A percentile compares a stretch with the other conserved stretches of the same genome.
phyloP scores from a whole-genome alignment of 2,888 invertebrate genomes.

The Ennomos quercinarius region DNA sequence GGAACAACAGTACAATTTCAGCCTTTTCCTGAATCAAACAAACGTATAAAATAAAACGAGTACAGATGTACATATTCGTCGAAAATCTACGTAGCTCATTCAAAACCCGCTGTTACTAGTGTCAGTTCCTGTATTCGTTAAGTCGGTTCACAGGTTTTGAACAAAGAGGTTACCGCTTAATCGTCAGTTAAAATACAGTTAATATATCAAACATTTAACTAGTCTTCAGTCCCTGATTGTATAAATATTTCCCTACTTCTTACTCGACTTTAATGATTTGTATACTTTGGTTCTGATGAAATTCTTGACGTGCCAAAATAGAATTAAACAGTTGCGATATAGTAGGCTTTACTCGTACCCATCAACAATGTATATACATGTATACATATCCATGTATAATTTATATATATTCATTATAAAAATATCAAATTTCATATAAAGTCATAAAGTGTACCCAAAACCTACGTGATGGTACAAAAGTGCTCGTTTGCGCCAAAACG shows the following conservation, averaged over 20 bases:
- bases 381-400: slow-evolving; percentile 85
- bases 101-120: slow-evolving; percentile 81
- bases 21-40: slow-evolving; percentile 64
- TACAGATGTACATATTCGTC: slow-evolving; percentile 69
- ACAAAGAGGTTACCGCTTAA: slow-evolving; percentile 79
- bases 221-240: slow-evolving; percentile 85
- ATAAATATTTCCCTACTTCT: slow-evolving; percentile 85
- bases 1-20: slow-evolving; percentile 65
- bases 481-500: slow-evolving; percentile 77
- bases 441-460: slow-evolving; percentile 86
- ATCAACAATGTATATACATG: slow-evolving; percentile 86
- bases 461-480: slow-evolving; percentile 85
- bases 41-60: slow-evolving; percentile 58
- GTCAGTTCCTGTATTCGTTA: slow-evolving; percentile 77
- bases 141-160: slow-evolving; percentile 83
- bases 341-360: slow-evolving; percentile 83
- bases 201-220: slow-evolving; percentile 85
- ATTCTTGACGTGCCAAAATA: slow-evolving; percentile 84
- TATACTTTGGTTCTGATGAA: slow-evolving; percentile 86
- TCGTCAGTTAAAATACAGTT: slow-evolving; percentile 83
- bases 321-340: slow-evolving; percentile 85
- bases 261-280: slow-evolving; percentile 84
- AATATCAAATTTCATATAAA: slow-evolving; percentile 86
- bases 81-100: slow-evolving; percentile 80
- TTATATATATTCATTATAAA: slow-evolving; percentile 86